These are phyloP conservation scores for Clavelina lepadiformis DNA, from an alignment of 23 tunicate species.

Conservation along the genomic window DNA sequence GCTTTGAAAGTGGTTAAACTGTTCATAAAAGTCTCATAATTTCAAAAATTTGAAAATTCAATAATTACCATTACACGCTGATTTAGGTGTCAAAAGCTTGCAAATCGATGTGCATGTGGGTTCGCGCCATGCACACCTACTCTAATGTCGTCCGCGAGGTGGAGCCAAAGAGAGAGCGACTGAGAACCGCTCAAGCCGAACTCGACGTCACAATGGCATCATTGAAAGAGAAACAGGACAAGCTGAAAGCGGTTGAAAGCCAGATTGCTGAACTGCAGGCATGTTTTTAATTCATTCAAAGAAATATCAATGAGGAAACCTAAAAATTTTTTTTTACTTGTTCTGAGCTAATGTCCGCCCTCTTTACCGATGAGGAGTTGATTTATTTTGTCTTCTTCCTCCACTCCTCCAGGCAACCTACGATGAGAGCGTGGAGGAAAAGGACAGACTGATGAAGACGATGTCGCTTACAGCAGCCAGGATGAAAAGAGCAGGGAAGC, in stretches of 20 bases:
- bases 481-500: constrained; percentile 93
- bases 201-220: constrained; percentile 89
- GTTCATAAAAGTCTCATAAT: neutral
- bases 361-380: too few relatives aligned
- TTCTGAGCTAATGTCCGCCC: neutral
- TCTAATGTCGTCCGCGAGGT: constrained; percentile 92
- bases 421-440: constrained; percentile 89
- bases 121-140: constrained; percentile 97
- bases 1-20: neutral
- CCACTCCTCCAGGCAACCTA: constrained; percentile 78
- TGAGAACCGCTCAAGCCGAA: constrained; percentile 88
- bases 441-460: constrained; percentile 80
- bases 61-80: neutral
- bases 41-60: neutral
- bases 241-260: constrained; percentile 65
- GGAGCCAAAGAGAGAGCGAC: constrained; percentile 89
- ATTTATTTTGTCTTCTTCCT: too few relatives aligned
- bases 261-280: constrained; percentile 93
- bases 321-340: neutral
- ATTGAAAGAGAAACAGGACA: constrained; percentile 86
- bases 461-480: constrained; percentile 93
- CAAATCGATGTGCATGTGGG: constrained; percentile 98
- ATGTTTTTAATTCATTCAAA: neutral
- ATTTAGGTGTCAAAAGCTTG: constrained; percentile 94
- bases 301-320: neutral